These are phyloP conservation scores for Coregonus clupeaformis DNA, from an alignment of 2,113 vertebrate genomes.

Conservation along the genomic window DNA sequence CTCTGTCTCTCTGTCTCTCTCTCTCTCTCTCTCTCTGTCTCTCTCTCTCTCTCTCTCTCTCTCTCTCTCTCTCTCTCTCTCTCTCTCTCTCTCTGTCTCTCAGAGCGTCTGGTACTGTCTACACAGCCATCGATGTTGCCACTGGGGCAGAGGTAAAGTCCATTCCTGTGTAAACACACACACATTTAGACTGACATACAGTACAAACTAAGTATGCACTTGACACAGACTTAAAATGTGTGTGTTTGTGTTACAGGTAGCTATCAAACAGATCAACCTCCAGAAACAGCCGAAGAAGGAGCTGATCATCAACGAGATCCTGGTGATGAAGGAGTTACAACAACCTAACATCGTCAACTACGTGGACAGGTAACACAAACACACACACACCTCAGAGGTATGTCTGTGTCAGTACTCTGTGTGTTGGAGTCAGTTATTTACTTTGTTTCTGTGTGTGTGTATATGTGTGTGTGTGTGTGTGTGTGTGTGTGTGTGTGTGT, in stretches of 20 bases:
- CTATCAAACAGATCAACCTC: conserved; percentile 98
- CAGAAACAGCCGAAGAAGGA: conserved; percentile 99
- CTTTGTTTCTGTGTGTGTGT: not conserved
- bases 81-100: conserved; percentile 10
- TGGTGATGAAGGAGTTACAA: conserved; percentile 98
- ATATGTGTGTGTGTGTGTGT: not conserved
- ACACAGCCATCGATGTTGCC: conserved; percentile 94
- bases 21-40: conserved; percentile 17
- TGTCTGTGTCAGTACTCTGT: not conserved
- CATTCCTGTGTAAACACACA: not conserved
- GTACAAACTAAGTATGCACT: too few relatives aligned
- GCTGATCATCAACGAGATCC: conserved; percentile 96
- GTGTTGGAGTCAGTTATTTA: not conserved
- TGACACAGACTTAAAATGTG: too few relatives aligned
- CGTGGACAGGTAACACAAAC: conserved; percentile 86
- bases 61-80: not conserved
- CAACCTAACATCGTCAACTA: conserved; percentile 99
- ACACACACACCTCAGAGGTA: not conserved
- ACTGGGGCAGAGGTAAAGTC: conserved; percentile 88
- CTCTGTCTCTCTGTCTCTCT: not conserved
- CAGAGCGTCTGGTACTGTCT: conserved; percentile 96
- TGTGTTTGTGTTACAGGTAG: conserved; percentile 77
- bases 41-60: conserved; percentile 6
- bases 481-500: not conserved
- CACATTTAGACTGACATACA: not conserved